Conservation (phyloP, 2,797 vertebrate genomes). For the Xenentodon cancila region DNA sequence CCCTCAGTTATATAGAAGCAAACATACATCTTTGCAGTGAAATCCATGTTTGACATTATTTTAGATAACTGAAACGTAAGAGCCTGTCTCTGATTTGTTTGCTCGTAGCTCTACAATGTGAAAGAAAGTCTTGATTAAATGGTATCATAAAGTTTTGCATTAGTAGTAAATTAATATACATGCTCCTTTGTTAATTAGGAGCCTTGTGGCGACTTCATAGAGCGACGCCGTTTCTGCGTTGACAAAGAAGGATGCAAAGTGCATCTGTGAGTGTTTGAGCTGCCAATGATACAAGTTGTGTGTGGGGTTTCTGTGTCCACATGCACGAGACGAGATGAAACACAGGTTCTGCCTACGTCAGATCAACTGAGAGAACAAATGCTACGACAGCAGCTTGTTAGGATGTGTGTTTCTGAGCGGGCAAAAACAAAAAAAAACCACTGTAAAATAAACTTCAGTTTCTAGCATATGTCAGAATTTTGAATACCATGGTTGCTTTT, state of each 20-base stretch:
- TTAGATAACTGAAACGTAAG: background rate
- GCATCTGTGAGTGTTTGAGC: constrained; percentile 30
- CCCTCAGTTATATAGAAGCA: constrained; percentile 17
- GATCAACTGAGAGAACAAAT: constrained; percentile 72
- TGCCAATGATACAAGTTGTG: constrained; percentile 55
- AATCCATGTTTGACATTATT: background rate
- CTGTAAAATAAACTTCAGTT: constrained; percentile 22
- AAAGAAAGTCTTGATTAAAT: no score
- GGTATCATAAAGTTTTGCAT: no score
- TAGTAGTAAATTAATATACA: no score
- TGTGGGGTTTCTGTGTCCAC: constrained; percentile 44
- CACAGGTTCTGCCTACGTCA: constrained; percentile 76
- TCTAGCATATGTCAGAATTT: background rate
- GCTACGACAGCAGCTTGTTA: constrained; percentile 70
- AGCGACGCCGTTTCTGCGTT: constrained; percentile 23
- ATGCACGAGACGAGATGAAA: constrained; percentile 67
- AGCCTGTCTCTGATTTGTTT: background rate
- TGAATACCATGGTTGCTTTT: background rate
- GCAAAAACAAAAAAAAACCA: constrained; percentile 7
- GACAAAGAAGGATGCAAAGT: constrained; percentile 17
- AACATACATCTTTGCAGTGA: constrained; percentile 4
- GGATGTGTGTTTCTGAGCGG: constrained; percentile 23
- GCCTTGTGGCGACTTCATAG: constrained; percentile 8
- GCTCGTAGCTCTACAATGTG: background rate
- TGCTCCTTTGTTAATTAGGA: background rate